A percentile compares a stretch with the other conserved stretches of the same genome.
phyloP scores from a whole-genome alignment of 2,888 invertebrate genomes.

The Monopis laevigella region DNA sequence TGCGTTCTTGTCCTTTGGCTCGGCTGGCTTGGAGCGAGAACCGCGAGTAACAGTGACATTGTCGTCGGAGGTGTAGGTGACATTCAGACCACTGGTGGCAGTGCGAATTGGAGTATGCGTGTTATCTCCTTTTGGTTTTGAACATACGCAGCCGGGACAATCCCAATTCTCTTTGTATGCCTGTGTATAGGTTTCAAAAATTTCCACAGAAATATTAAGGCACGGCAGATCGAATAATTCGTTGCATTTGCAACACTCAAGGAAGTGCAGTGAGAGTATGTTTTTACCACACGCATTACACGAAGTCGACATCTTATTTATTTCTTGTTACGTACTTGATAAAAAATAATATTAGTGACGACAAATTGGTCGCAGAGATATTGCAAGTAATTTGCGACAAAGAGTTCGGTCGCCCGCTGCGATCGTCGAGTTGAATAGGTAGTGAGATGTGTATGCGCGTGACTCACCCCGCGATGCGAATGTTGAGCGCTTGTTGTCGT shows the following conservation, averaged over 20 bases:
- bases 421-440: too few species aligned
- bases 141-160: neutral
- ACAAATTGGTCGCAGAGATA: too few species aligned
- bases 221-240: neutral
- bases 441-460: too few species aligned
- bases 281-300: slow-evolving; percentile 4
- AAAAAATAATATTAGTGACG: too few species aligned
- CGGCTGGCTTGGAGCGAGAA: neutral
- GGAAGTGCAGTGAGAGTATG: neutral
- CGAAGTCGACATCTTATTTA: slow-evolving; percentile 1
- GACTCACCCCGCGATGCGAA: too few species aligned
- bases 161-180: neutral
- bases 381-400: too few species aligned
- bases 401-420: too few species aligned
- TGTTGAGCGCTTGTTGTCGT: too few species aligned
- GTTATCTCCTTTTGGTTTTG: slow-evolving; percentile 3
- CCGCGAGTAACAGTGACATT: neutral
- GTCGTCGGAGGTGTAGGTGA: neutral
- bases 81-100: neutral
- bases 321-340: too few species aligned
- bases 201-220: neutral
- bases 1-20: neutral
- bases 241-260: neutral
- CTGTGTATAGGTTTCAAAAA: neutral
- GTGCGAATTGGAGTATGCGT: neutral